A percentile compares a stretch with the other conserved stretches of the same genome.
Evolutionary conservation across 1,140 invertebrate species (phyloP).

Genomic region (Sycophaga agraensis): DNA sequence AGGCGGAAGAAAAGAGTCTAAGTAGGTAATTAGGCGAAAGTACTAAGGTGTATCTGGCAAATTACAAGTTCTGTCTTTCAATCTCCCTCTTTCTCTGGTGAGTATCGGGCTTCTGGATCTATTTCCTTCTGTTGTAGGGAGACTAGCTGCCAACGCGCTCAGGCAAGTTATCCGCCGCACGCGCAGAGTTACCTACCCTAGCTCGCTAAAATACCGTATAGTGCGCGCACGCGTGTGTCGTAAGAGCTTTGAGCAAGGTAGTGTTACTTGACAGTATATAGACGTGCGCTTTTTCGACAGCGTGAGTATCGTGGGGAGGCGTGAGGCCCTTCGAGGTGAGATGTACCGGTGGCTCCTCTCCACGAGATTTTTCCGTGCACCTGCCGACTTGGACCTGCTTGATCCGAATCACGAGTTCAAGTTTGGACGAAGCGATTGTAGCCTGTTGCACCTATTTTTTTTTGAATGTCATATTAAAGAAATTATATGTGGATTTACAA

Average conservation of each 20-base stretch:
- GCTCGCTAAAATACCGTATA: too few species aligned
- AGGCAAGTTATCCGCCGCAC: slow-evolving; percentile 51
- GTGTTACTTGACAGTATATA: background rate
- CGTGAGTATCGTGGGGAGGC: background rate
- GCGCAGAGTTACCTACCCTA: too few species aligned
- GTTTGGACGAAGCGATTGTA: too few species aligned
- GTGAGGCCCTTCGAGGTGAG: background rate
- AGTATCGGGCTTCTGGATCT: slow-evolving; percentile 50
- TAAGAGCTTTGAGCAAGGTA: slow-evolving; percentile 46
- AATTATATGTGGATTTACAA: too few species aligned
- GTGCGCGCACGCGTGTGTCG: slow-evolving; percentile 48
- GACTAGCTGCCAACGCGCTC: slow-evolving; percentile 53
- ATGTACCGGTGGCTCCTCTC: too few species aligned
- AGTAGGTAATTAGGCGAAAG: background rate
- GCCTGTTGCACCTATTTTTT: too few species aligned
- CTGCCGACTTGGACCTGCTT: too few species aligned
- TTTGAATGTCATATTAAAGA: too few species aligned
- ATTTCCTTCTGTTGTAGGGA: slow-evolving; percentile 58
- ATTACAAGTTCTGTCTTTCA: too few species aligned
- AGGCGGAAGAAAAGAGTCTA: background rate
- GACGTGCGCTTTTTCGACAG: background rate
- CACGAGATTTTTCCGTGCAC: too few species aligned
- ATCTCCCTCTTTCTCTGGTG: slow-evolving; percentile 38
- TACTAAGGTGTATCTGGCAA: background rate
- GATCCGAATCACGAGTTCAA: too few species aligned